phyloP scores from a whole-genome alignment of 2,113 vertebrate genomes.

The Megaceryle torquata region DNA sequence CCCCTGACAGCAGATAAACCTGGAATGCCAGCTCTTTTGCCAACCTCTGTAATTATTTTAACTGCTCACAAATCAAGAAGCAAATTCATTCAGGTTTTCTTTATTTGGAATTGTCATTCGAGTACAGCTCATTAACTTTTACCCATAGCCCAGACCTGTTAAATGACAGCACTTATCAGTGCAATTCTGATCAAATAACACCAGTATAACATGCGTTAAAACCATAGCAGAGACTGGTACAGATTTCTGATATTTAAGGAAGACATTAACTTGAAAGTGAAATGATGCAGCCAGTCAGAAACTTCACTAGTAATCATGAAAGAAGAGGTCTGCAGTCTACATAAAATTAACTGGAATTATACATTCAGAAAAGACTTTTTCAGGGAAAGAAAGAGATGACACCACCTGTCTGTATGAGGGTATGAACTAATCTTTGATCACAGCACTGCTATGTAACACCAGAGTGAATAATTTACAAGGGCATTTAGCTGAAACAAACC shows the following conservation, averaged over 20 bases:
- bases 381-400: conserved; percentile 12
- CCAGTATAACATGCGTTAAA: neutral
- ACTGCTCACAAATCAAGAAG: neutral
- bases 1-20: neutral
- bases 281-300: neutral
- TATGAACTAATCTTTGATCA: conserved; percentile 37
- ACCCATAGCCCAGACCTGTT: neutral
- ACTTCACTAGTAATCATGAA: neutral
- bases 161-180: neutral
- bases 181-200: neutral
- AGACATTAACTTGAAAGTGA: neutral
- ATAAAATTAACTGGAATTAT: neutral
- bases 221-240: neutral
- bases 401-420: neutral
- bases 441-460: conserved; percentile 8
- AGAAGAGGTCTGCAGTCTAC: neutral
- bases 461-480: conserved; percentile 54
- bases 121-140: neutral
- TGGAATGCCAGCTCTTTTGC: conserved; percentile 1
- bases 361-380: neutral
- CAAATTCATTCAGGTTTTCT: neutral
- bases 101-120: neutral
- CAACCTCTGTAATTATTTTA: neutral
- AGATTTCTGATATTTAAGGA: neutral
- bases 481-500: conserved; percentile 29